phyloP scores from a whole-genome alignment of 2,113 vertebrate species.

The Excalfactoria chinensis region DNA sequence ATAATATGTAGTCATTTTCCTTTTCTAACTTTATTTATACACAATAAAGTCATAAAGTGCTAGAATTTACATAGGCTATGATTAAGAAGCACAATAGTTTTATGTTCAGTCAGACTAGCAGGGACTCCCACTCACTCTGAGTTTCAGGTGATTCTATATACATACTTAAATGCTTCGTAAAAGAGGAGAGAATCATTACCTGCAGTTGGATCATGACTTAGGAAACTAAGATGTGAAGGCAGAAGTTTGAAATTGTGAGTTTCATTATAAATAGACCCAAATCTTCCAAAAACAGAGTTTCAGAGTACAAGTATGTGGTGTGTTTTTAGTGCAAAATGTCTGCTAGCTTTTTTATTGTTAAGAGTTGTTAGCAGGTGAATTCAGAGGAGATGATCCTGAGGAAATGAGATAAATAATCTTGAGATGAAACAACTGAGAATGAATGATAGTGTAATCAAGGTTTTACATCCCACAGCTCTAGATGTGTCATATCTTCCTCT shows the following conservation, averaged over 20 bases:
- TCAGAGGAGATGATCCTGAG: not conserved
- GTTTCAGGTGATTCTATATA: accelerated
- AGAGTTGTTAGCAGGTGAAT: not conserved
- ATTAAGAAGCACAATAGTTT: not conserved
- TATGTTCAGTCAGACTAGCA: not conserved
- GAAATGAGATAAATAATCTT: slow-evolving; percentile 19
- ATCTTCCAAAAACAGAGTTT: not conserved
- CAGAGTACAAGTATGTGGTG: not conserved
- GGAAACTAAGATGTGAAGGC: not conserved
- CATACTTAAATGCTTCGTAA: not conserved
- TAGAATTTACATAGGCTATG: not conserved
- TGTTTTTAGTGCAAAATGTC: not conserved
- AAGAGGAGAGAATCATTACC: not conserved
- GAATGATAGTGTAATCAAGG: not conserved
- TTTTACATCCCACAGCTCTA: not conserved
- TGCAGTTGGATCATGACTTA: not conserved
- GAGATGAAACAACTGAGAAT: not conserved
- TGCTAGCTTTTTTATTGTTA: not conserved
- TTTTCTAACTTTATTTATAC: not conserved
- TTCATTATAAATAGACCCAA: not conserved
- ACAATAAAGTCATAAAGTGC: not conserved
- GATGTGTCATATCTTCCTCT: not conserved
- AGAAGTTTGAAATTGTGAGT: not conserved
- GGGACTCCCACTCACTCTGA: accelerated
- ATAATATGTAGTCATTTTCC: not conserved